Conservation (phyloP, 2,797 vertebrate genomes). For the Tapirus indicus region DNA sequence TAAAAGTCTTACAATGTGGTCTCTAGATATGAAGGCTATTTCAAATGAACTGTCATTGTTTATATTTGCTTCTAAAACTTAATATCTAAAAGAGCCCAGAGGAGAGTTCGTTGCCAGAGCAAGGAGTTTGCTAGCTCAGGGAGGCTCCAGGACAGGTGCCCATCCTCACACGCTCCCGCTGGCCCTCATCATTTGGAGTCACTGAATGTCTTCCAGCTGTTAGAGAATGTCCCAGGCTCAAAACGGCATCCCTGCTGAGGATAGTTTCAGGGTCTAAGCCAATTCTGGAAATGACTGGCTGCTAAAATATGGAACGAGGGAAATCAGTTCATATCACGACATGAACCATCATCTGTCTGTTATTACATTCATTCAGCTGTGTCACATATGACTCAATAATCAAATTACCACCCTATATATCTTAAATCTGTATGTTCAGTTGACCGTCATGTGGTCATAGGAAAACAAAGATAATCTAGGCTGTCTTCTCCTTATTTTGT, state of each 20-base stretch:
- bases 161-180: neutral
- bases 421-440: slow-evolving; percentile 69
- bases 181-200: slow-evolving; percentile 35
- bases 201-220: slow-evolving; percentile 77
- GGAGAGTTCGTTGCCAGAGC: slow-evolving; percentile 10
- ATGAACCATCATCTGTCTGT: slow-evolving; percentile 77
- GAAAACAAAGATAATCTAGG: slow-evolving; percentile 70
- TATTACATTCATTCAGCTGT: slow-evolving; percentile 77
- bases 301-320: slow-evolving; percentile 74
- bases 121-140: slow-evolving; percentile 58
- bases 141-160: slow-evolving; percentile 25
- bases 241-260: slow-evolving; percentile 58
- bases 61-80: slow-evolving; percentile 29
- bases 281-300: slow-evolving; percentile 76
- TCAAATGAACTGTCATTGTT: slow-evolving; percentile 52
- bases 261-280: slow-evolving; percentile 65
- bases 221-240: slow-evolving; percentile 37
- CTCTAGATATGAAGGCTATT: slow-evolving; percentile 10
- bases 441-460: slow-evolving; percentile 44
- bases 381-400: slow-evolving; percentile 81
- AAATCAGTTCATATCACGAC: slow-evolving; percentile 75
- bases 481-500: slow-evolving; percentile 63
- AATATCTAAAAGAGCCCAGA: slow-evolving; percentile 2
- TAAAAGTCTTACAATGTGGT: neutral
- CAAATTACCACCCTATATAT: slow-evolving; percentile 82